Percentiles rank a stretch among this genome's conserved stretches.
Conservation (phyloP, 2,113 vertebrate genomes). For the Sebastes schlegelii region DNA sequence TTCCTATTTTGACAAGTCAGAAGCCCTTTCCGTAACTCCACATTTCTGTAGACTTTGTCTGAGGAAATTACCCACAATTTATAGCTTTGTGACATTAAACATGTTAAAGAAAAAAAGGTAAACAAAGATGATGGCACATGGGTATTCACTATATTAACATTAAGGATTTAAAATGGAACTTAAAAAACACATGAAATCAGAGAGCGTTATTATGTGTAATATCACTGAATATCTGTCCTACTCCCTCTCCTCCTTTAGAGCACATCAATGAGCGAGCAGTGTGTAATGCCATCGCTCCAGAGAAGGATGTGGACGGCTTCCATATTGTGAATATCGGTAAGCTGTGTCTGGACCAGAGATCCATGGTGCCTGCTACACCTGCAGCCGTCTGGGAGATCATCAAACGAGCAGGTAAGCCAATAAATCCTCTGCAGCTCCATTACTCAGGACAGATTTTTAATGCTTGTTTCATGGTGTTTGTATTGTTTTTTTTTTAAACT, state of each 20-base stretch:
- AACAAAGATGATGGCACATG: too few species aligned
- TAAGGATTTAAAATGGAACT: too few species aligned
- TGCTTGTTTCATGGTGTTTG: neutral
- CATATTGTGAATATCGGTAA: constrained; percentile 92
- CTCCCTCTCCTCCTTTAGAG: constrained; percentile 75
- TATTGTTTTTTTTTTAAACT: neutral
- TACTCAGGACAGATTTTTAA: neutral
- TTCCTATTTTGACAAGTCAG: too few species aligned
- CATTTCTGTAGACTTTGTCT: too few species aligned
- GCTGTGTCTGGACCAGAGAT: constrained; percentile 91
- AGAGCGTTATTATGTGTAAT: too few species aligned
- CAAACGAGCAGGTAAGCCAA: constrained; percentile 85
- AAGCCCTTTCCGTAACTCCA: too few species aligned
- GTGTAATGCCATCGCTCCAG: constrained; percentile 90
- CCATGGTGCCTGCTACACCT: constrained; percentile 92
- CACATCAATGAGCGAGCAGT: constrained; percentile 90
- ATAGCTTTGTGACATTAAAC: too few species aligned
- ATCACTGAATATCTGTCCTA: neutral
- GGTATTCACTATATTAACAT: too few species aligned
- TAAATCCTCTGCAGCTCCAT: neutral
- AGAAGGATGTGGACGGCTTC: constrained; percentile 96
- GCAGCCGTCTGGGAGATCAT: constrained; percentile 95
- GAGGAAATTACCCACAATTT: too few species aligned
- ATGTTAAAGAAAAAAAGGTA: too few species aligned
- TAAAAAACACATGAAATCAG: too few species aligned